Evolutionary conservation across 2,888 invertebrate genomes (phyloP).

Genomic region (Ormyrus labotus): DNA sequence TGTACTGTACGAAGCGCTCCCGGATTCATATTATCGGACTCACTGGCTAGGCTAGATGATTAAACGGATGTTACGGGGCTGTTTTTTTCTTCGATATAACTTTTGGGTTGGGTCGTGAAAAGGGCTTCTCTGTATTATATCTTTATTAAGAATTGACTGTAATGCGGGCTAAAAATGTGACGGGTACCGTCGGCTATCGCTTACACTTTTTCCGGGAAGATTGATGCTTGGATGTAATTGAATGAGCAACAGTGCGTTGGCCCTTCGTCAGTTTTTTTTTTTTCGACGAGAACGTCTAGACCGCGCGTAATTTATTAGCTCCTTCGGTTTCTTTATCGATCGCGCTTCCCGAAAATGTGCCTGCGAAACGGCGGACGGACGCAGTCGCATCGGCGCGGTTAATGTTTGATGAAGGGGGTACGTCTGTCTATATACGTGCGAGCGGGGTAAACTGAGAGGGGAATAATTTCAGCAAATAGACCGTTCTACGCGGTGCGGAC

Average conservation of each 20-base stretch:
- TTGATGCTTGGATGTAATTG: too few relatives aligned
- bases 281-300: conserved; percentile 2
- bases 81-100: too few relatives aligned
- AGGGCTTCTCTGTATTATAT: too few relatives aligned
- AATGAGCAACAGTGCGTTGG: too few relatives aligned
- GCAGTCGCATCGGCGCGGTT: conserved; percentile 8
- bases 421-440: neutral
- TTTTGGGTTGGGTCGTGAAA: too few relatives aligned
- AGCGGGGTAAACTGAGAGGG: conserved; percentile 1
- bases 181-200: too few relatives aligned
- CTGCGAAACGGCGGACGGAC: neutral
- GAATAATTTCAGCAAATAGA: conserved; percentile 40
- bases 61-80: too few relatives aligned
- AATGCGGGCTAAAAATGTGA: too few relatives aligned
- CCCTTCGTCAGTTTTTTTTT: neutral
- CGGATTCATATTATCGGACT: too few relatives aligned
- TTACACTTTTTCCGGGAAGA: too few relatives aligned
- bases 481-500: neutral
- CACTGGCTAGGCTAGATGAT: too few relatives aligned
- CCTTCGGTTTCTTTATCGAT: conserved; percentile 27
- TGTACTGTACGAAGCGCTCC: conserved; percentile 14
- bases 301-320: conserved; percentile 7
- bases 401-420: conserved; percentile 40
- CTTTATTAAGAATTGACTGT: too few relatives aligned
- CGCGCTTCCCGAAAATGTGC: conserved; percentile 11